Conservation (phyloP, 2,888 invertebrate genomes). For the Ceriagrion tenellum region DNA sequence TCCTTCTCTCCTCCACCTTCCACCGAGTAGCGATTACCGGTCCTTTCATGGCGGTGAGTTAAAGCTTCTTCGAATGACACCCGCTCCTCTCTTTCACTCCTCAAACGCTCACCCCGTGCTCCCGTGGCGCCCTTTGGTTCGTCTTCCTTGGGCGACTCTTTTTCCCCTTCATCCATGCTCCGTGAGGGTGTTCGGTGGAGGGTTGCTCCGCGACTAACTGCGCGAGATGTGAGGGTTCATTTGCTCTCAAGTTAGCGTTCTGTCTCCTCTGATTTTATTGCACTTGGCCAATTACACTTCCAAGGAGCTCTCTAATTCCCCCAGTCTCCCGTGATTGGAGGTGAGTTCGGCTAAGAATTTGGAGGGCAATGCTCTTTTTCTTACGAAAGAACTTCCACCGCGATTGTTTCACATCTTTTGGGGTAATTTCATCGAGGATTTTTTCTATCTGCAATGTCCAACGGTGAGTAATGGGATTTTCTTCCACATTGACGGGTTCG, state of each 20-base stretch:
- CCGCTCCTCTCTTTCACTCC: background rate
- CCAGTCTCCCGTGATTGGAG: too few relatives aligned
- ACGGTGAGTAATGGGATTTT: too few relatives aligned
- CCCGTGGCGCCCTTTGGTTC: background rate
- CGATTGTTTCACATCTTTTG: too few relatives aligned
- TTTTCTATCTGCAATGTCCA: too few relatives aligned
- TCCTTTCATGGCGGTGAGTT: background rate
- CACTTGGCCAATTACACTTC: too few relatives aligned
- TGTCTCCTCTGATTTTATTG: background rate
- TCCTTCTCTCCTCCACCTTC: background rate
- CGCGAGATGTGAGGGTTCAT: background rate
- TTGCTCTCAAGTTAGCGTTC: background rate
- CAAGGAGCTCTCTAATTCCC: too few relatives aligned
- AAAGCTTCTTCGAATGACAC: conserved; percentile 2
- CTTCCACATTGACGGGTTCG: too few relatives aligned
- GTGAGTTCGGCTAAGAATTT: too few relatives aligned
- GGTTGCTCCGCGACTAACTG: background rate
- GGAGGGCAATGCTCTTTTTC: too few relatives aligned
- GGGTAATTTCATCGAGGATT: too few relatives aligned
- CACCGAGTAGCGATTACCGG: conserved; percentile 14
- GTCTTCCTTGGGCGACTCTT: background rate
- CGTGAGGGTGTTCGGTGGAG: background rate
- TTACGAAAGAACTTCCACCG: too few relatives aligned
- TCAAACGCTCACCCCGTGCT: background rate
- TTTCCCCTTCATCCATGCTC: background rate